phyloP scores from a whole-genome alignment of 2,113 vertebrate genomes.

The Sigmodon hispidus region DNA sequence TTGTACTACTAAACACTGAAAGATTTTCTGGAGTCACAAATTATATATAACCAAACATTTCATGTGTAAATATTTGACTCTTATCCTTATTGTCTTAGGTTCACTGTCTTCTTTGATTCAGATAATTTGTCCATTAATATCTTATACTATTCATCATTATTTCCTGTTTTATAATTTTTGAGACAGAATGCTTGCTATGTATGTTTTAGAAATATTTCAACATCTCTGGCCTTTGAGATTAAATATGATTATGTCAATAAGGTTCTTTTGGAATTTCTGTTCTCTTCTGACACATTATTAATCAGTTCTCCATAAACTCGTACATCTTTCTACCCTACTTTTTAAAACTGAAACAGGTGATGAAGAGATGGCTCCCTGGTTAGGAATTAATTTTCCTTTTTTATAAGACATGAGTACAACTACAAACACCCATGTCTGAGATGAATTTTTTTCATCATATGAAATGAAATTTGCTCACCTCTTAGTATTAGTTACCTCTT shows the following conservation, averaged over 20 bases:
- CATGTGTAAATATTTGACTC: background rate
- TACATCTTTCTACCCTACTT: background rate
- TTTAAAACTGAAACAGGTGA: background rate
- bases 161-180: background rate
- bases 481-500: too few relatives aligned
- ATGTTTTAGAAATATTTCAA: background rate
- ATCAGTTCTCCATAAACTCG: background rate
- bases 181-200: background rate
- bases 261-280: background rate
- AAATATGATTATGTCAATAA: background rate
- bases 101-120: background rate
- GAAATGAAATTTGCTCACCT: too few relatives aligned
- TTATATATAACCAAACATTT: background rate
- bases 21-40: background rate
- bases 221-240: background rate
- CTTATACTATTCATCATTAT: background rate
- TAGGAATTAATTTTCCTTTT: background rate
- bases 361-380: background rate
- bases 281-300: background rate
- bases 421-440: background rate
- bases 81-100: background rate
- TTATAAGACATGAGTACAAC: too few relatives aligned
- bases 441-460: too few relatives aligned
- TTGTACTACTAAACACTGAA: background rate
- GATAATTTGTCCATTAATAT: background rate